These are phyloP conservation scores for Parelbella ahira DNA, from an alignment of 2,888 invertebrate species.

Conservation along the genomic window DNA sequence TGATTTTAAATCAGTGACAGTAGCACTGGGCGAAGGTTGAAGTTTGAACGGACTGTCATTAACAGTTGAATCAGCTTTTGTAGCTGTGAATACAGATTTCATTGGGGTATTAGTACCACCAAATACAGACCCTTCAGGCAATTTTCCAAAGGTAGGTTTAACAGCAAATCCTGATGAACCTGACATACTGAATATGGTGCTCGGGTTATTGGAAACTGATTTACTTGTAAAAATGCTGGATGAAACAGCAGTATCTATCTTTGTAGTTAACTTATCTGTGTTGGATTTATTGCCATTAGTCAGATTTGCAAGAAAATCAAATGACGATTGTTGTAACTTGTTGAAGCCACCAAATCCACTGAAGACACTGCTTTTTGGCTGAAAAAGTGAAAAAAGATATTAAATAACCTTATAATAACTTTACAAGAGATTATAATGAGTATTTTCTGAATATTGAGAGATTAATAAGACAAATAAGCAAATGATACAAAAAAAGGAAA, in stretches of 20 bases:
- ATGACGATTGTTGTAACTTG: conserved; percentile 75
- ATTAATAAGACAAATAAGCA: too few species aligned
- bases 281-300: conserved; percentile 64
- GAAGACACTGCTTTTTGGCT: conserved; percentile 82
- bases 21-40: conserved; percentile 42
- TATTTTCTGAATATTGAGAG: too few species aligned
- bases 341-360: conserved; percentile 85
- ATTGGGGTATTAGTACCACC: conserved; percentile 34
- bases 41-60: conserved; percentile 55
- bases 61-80: conserved; percentile 53
- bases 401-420: too few species aligned
- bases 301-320: conserved; percentile 82
- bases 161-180: conserved; percentile 35
- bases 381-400: conserved; percentile 39
- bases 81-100: conserved; percentile 45
- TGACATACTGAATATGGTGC: conserved; percentile 45
- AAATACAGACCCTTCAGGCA: conserved; percentile 36
- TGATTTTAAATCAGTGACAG: conserved; percentile 29
- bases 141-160: conserved; percentile 41
- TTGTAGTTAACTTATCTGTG: conserved; percentile 48
- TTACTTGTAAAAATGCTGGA: conserved; percentile 48
- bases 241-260: conserved; percentile 44
- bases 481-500: too few species aligned
- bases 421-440: too few species aligned
- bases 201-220: conserved; percentile 39